Percentiles rank a stretch among this genome's conserved stretches.
phyloP scores from a whole-genome alignment of 2,888 invertebrate genomes.

The Drosophila borborema region DNA sequence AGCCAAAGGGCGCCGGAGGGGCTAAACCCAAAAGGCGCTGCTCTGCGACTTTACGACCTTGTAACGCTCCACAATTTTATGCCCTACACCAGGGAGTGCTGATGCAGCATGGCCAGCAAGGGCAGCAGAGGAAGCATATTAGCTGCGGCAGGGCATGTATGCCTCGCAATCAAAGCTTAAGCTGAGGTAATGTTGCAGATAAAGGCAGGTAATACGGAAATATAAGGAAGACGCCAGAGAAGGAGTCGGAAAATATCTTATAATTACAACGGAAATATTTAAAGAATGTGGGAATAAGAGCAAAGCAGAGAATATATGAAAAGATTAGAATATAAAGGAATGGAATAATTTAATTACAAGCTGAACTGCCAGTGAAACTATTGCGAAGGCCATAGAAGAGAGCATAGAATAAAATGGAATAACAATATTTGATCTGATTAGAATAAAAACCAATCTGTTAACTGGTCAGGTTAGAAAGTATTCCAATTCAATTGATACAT shows the following conservation, averaged over 20 bases:
- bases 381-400: no score
- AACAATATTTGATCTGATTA: no score
- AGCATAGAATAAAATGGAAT: no score
- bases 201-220: constrained; percentile 15
- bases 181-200: constrained; percentile 10
- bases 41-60: constrained; percentile 47
- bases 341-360: neutral
- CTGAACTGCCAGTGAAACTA: neutral
- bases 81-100: constrained; percentile 27
- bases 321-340: neutral
- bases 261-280: constrained; percentile 14
- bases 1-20: neutral
- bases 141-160: constrained; percentile 15
- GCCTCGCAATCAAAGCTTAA: constrained; percentile 20
- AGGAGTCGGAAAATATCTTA: neutral
- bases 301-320: neutral
- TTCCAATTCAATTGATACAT: neutral
- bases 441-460: neutral
- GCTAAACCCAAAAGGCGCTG: constrained; percentile 25
- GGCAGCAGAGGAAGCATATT: constrained; percentile 21
- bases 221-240: constrained; percentile 8
- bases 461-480: neutral
- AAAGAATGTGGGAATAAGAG: neutral
- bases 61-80: constrained; percentile 42
- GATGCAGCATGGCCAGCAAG: constrained; percentile 22